Evolutionary conservation across 2,113 vertebrate species (phyloP).

Genomic region (Epinephelus fuscoguttatus): DNA sequence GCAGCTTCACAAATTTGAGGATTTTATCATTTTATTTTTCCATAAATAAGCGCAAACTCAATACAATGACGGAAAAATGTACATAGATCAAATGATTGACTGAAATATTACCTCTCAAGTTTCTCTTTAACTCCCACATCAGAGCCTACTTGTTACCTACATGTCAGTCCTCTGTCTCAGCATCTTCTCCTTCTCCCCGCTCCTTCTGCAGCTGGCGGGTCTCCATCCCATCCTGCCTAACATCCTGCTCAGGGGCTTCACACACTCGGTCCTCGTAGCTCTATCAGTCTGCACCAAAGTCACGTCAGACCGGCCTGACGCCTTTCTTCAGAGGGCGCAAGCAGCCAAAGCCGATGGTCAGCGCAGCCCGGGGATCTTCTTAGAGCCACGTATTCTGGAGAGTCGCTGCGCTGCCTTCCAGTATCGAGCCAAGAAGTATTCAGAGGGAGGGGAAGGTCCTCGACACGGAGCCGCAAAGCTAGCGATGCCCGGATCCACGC

Average conservation of each 20-base stretch:
- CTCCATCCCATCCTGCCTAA: constrained; percentile 69
- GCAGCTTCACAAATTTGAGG: background rate
- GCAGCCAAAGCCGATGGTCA: constrained; percentile 66
- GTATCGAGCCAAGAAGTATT: constrained; percentile 61
- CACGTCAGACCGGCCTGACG: constrained; percentile 57
- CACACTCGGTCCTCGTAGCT: constrained; percentile 74
- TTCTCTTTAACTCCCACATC: background rate
- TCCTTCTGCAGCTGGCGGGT: constrained; percentile 78
- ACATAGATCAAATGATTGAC: no score
- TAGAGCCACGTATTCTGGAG: constrained; percentile 56
- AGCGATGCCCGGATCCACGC: constrained; percentile 95
- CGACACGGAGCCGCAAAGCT: constrained; percentile 76
- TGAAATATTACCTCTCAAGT: background rate
- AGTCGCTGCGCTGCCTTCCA: constrained; percentile 72
- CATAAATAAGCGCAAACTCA: no score
- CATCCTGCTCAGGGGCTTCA: constrained; percentile 75
- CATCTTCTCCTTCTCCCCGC: background rate
- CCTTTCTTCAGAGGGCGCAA: constrained; percentile 53
- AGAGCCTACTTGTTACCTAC: background rate
- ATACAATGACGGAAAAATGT: no score
- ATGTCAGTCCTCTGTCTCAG: background rate
- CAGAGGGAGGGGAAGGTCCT: constrained; percentile 73
- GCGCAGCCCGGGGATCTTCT: constrained; percentile 51
- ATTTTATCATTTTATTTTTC: background rate
- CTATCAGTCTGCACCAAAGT: constrained; percentile 77